Base-by-base conservation (phyloP, 2,113 vertebrate species). In the Burhinus oedicnemus region DNA sequence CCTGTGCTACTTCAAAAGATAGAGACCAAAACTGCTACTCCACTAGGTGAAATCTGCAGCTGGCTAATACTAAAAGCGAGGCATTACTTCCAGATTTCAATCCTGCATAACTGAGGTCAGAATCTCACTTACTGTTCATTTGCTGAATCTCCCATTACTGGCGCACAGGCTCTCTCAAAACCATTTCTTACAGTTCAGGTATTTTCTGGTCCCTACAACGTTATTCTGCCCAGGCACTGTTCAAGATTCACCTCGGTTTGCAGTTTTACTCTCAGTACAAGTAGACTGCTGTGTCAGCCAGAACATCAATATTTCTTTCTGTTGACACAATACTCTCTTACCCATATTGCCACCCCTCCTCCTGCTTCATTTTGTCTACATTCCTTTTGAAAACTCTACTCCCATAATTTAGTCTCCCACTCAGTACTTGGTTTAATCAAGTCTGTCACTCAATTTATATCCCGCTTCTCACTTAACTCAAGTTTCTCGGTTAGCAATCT, bases 231-330 rank as follows among this genome's bases (percentile, higher is more conserved):
- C 70, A 83, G 62, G 58, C 76, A 90, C 49, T 5, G 2, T 70
- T 83, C 54, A 66, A 66, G 66, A 83, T 81, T 90, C 83, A 95
- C 87, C 77, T 94, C 86, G 66, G 42, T 89, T 92, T 89, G 83
- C 83, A 77, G 71, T 83, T 89, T 83, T 83, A 87, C 61, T 94
- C 84, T 89, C 38, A 16, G 62, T 74, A 62, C 17, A 70, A 92
- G 90, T 90, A 94, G 93, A 90, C 54, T 94, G 80, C 90, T 93
- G 69, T 86, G 94, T 97, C 95, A 97, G 96, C 91, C 90, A 93
- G 95, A 96, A 93, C 96, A 96, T 96, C 94, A 96, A 95, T 96
- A 97, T 97, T 97, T 97, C 89, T 91, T 95, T 96, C 94, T 97
- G 95, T 97, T 96, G 95, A 97, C 96, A 96, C 82, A 94, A 97